Evolutionary conservation across 2,797 vertebrate species (phyloP), one percentile per base, ranked within the genome.

Genomic region (Peromyscus melanophrys): DNA sequence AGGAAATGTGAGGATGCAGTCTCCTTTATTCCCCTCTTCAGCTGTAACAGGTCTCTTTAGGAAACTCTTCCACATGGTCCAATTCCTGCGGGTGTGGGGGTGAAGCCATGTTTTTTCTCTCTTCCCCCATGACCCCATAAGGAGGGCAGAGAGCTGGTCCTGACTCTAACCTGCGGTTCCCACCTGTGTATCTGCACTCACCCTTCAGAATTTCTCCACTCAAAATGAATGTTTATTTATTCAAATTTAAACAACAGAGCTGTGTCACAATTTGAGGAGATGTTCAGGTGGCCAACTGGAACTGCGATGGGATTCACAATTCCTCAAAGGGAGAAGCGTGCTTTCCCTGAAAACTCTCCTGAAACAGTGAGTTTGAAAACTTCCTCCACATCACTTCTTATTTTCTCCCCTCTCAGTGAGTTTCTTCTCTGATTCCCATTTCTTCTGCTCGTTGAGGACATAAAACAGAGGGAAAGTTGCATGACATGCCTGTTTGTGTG

Each of bases 241-340:
- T 94, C 31, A 63, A 23, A 94, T 94, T 96, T 95, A 96, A 96
- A 89, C 78, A 92, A 87, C 94, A 94, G 92, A 87, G 94, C 94
- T 23, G 59, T 92, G 71, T 49, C 65, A 77, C 61, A 83, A 91
- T 81, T 93, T 94, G 84, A 96, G 82, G 83, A 89, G 88, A 96
- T 73, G 37, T 71, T 1, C 43, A 31, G 0, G 5, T 14, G 59
- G 92, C 89, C 92, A 89, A 90, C 73, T 49, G n/a, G 94, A 84
- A 90, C 43, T 81, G 82, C 4, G 75, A 89, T 40, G 77, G 84
- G 63, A 81, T 97, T 96, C 88, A 71, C 10, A 43, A 40, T 11
- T 75, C 83, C 77, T 88, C 34, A 3, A 92, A 92, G 86, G 77
- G 75, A 96, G 95, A 89, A 67, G 4, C 46, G 90, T 78, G 61